Evolutionary conservation across 2,113 vertebrate genomes (phyloP).

Genomic region (Tretioscincus oriximinensis): DNA sequence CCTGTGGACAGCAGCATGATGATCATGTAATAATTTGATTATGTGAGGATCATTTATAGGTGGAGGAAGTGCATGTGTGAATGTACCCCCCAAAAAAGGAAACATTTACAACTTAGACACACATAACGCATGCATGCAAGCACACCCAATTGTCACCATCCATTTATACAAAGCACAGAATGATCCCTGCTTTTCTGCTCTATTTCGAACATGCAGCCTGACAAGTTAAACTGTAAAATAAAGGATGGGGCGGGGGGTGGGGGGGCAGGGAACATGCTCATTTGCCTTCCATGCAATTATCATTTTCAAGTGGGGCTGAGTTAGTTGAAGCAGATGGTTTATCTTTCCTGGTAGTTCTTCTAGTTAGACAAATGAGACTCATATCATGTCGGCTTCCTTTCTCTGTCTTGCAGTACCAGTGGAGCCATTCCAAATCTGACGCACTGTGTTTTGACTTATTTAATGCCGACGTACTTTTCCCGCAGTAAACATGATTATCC

Average conservation of each 20-base stretch:
- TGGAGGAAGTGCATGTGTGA: too few species aligned
- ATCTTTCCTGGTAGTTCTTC: constrained; percentile 75
- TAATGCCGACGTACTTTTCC: constrained; percentile 77
- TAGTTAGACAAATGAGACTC: constrained; percentile 79
- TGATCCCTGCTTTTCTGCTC: constrained; percentile 26
- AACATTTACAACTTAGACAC: too few species aligned
- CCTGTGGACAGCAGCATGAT: too few species aligned
- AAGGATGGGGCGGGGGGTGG: neutral
- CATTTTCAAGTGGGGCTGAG: constrained; percentile 79
- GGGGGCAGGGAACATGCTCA: constrained; percentile 71
- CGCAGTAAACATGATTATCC: constrained; percentile 79
- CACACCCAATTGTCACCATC: neutral
- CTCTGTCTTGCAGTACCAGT: constrained; percentile 68
- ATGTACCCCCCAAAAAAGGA: too few species aligned
- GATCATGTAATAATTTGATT: too few species aligned
- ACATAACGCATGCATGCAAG: too few species aligned
- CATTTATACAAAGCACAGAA: constrained; percentile 3
- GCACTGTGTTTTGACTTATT: constrained; percentile 82
- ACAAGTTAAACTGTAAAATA: constrained; percentile 48
- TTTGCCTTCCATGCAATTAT: constrained; percentile 73
- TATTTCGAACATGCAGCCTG: constrained; percentile 33
- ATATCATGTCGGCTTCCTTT: constrained; percentile 73
- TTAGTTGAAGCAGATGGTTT: constrained; percentile 81
- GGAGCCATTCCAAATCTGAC: constrained; percentile 73
- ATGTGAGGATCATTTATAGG: too few species aligned